These are phyloP conservation scores for Calcarius lapponicus DNA, from an alignment of 2,797 vertebrate species.

Conservation along the genomic window DNA sequence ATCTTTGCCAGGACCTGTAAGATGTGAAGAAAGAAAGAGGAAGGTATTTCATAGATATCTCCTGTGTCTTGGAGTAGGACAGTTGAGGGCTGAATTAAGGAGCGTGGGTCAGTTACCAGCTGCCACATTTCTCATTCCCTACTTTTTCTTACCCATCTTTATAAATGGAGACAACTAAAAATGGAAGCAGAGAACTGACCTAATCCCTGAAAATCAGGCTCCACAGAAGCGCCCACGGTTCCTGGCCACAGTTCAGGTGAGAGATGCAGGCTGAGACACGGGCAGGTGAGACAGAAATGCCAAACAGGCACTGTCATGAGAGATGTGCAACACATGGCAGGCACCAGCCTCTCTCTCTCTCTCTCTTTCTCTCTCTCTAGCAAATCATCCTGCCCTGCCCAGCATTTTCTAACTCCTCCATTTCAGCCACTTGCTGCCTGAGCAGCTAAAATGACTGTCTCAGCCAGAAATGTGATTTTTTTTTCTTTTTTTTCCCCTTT, in stretches of 20 bases:
- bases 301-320: constrained; percentile 23
- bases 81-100: not conserved
- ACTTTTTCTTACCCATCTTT: not conserved
- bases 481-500: not conserved
- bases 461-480: not conserved
- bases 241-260: constrained; percentile 13
- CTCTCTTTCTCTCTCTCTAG: not conserved
- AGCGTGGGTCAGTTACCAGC: not conserved
- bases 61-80: not conserved
- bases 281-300: constrained; percentile 39
- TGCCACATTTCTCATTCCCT: not conserved
- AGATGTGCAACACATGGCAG: constrained; percentile 31
- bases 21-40: not conserved
- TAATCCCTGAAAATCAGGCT: not conserved
- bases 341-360: not conserved
- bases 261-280: constrained; percentile 27
- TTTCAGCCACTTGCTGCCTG: constrained; percentile 4
- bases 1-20: not conserved
- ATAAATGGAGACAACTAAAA: not conserved
- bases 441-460: not conserved
- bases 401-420: constrained; percentile 19
- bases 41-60: not conserved
- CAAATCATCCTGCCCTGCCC: constrained; percentile 22
- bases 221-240: not conserved
- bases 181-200: not conserved